Evolutionary conservation across 1,140 invertebrate genomes (phyloP), one percentile per base, ranked within the genome.

Genomic region (Orius insidiosus): DNA sequence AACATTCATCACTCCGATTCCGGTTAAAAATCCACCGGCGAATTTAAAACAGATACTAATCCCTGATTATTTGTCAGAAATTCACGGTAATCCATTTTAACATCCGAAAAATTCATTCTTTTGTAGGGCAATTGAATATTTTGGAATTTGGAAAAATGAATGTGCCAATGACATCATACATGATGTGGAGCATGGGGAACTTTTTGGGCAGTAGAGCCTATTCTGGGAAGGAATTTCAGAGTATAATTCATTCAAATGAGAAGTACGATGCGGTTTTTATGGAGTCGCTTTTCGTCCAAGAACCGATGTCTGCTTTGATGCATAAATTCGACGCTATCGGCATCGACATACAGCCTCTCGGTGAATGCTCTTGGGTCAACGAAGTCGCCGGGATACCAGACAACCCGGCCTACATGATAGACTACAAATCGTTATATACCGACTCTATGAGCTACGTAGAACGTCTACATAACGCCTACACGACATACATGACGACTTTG

Each of bases 181-280:
- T 24, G 24, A 24, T 24, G 24, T 24, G 24, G 24, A 4, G 3
- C 7, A 24, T 24, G 24, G 24, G 24, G 3, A 24, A 24, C 7
- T 24, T 4, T 24, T 24, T 24, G 24, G 24, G 24, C 7, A 7
- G 7, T 3, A 24, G 7, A 24, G 3, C 7, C 24, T 24, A 24
- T 7, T 7, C 24, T 4, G 24, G 24, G 24, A 4, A 19, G 8
- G 42, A 44, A 44, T 11, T 44, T 10, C 15, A 31, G 6, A 38
- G 15, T 3, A 13, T 40, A 10, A 13, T 40, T 4, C 13, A 40
- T 45, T 16, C 48, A 11, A 45, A 37, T 8, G 40, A 47, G 34
- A 53, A 55, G 32, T 58, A 54, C 24, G 59, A 60, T 47, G 42
- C 55, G 11, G 53, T 57, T 30, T 45, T 59, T n/a, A 35, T 57